A percentile compares a stretch with the other conserved stretches of the same genome.
These are phyloP conservation scores for Lochmaea capreae DNA, from an alignment of 2,888 invertebrate genomes.

Conservation along the genomic window DNA sequence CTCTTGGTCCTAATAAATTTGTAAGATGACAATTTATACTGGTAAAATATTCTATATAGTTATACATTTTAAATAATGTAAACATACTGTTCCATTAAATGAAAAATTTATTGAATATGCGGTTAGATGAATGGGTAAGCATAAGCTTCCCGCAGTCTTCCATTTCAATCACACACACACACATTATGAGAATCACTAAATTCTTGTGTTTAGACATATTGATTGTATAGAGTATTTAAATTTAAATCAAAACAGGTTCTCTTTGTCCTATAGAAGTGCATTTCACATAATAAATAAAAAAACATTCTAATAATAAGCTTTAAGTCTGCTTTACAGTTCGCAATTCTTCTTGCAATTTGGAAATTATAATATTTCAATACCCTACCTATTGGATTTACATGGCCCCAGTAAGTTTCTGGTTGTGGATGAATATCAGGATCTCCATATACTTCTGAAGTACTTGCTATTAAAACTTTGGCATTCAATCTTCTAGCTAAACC, in stretches of 20 bases:
- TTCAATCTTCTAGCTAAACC: constrained; percentile 93
- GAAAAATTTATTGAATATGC: too few relatives aligned
- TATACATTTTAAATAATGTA: too few relatives aligned
- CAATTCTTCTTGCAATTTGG: too few relatives aligned
- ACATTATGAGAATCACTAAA: neutral
- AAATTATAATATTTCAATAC: neutral
- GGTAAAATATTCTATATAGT: too few relatives aligned
- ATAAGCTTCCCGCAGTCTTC: too few relatives aligned
- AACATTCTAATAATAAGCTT: too few relatives aligned
- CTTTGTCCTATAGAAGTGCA: too few relatives aligned
- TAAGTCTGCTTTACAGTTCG: too few relatives aligned
- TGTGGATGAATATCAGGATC: constrained; percentile 99
- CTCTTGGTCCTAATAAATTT: constrained; percentile 76
- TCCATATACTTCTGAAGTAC: constrained; percentile 99
- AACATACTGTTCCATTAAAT: too few relatives aligned
- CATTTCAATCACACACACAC: neutral
- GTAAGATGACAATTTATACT: constrained; percentile 3
- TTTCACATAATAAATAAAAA: too few relatives aligned
- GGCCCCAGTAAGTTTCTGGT: constrained; percentile 98
- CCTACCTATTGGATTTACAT: constrained; percentile 97
- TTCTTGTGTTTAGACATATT: neutral
- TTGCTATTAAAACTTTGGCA: constrained; percentile 94
- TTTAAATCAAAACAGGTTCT: neutral
- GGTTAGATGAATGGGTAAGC: too few relatives aligned
- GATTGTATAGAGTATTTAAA: neutral